Base-by-base conservation (phyloP, 2,888 invertebrate genomes). In the Luffia ferchaultella region DNA sequence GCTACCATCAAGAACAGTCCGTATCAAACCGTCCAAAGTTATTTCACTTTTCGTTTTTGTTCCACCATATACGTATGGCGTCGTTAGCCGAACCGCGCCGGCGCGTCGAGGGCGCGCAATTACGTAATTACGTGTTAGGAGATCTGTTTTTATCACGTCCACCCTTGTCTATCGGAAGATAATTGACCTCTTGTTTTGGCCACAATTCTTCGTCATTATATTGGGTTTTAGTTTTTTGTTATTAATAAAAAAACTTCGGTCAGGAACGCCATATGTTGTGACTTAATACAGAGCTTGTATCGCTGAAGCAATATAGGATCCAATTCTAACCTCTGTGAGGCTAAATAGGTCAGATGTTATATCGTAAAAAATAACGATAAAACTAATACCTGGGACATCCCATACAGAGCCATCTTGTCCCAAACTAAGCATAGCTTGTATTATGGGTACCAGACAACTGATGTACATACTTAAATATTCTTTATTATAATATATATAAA, bases 131-230 rank as follows among this genome's bases (percentile, higher is more conserved):
- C 65, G 80, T 80, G 82, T 82, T 80, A 82, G 77, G 65, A 78
- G 77, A 83, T 83, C 71, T 82, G 83, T 82, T 83, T 82, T 83
- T 83, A 83, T 79, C 83, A 80, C 80, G 78, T 83, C 79, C 75
- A 80, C 80, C 82, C 80, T 76, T 77, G 79, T 82, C 82, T 82
- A 82, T 79, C 64, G 67, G 64, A 69, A 68, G 69, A 76, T 82
- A 80, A 82, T 82, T 76, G 76, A 76, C 63, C 73, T 73, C 76
- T 78, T 75, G 76, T 78, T 78, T 76, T 71, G 71, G 64, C 67
- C 64, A 69, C 76, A 73, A 77, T 76, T 73, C 65, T 57, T 67
- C 71, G 62, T 69, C 62, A 67, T 77, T 68, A 71, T 59, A 55
- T 53, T 3, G 12, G 52, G 52, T 53, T 40, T 46, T 46, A 59